Evolutionary conservation across 2,888 invertebrate genomes (phyloP).

Genomic region (Conops quadrifasciatus): DNA sequence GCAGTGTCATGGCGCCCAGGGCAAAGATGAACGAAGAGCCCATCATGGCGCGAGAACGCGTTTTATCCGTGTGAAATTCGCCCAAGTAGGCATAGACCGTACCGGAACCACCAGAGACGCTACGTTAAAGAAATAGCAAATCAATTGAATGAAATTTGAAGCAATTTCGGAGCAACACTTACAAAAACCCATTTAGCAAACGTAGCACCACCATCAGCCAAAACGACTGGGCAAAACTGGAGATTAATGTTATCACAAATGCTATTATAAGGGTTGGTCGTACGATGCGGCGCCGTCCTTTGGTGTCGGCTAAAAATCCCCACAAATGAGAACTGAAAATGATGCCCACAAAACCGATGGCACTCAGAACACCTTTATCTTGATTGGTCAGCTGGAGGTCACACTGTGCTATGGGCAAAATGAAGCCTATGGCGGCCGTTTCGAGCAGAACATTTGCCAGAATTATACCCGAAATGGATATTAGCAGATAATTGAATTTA

Average conservation of each 20-base stretch:
- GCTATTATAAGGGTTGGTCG: conserved; percentile 65
- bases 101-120: conserved; percentile 65
- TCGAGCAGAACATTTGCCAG: conserved; percentile 65
- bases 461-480: conserved; percentile 67
- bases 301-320: conserved; percentile 69
- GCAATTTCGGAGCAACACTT: conserved; percentile 48
- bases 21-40: conserved; percentile 58
- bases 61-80: conserved; percentile 66
- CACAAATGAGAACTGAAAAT: conserved; percentile 68
- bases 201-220: conserved; percentile 67
- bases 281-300: conserved; percentile 66
- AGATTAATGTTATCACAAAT: conserved; percentile 65
- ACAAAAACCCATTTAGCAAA: conserved; percentile 68
- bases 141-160: neutral
- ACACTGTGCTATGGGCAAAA: conserved; percentile 67
- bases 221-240: conserved; percentile 66
- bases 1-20: conserved; percentile 55
- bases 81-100: conserved; percentile 68
- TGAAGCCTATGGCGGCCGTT: conserved; percentile 67
- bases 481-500: conserved; percentile 66
- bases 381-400: conserved; percentile 62
- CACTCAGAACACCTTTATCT: conserved; percentile 64
- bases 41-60: conserved; percentile 64
- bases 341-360: conserved; percentile 64
- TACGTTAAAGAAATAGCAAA: conserved; percentile 36